Conservation (phyloP, 2,797 vertebrate species). For the Rhyacichthys aspro region DNA sequence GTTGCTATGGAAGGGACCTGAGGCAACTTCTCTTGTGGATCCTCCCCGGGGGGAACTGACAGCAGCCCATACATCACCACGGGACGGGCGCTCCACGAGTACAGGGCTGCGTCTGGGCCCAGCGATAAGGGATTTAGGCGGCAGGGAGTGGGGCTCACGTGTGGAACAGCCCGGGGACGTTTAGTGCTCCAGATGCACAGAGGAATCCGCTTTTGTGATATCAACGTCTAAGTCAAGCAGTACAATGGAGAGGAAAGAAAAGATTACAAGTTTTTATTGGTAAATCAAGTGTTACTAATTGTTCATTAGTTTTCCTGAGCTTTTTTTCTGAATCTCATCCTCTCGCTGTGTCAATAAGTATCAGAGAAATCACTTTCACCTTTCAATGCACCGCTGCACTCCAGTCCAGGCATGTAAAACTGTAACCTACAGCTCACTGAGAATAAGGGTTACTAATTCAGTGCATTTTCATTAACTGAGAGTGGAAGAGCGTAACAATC, state of each 20-base stretch:
- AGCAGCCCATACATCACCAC: slow-evolving; percentile 69
- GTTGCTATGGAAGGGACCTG: slow-evolving; percentile 58
- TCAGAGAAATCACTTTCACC: slow-evolving; percentile 25
- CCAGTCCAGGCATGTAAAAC: slow-evolving; percentile 9
- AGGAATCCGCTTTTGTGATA: slow-evolving; percentile 27
- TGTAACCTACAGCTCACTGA: slow-evolving; percentile 10
- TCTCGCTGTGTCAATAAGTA: slow-evolving; percentile 12
- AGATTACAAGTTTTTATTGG: no score
- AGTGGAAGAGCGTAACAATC: no score
- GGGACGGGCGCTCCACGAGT: slow-evolving; percentile 46
- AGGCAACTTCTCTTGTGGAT: slow-evolving; percentile 57
- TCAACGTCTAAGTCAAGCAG: slow-evolving; percentile 6
- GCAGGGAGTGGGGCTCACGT: slow-evolving; percentile 29
- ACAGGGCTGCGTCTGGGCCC: slow-evolving; percentile 54
- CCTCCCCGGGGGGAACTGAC: slow-evolving; percentile 55
- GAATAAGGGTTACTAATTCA: no score
- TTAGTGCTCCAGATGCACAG: slow-evolving; percentile 22
- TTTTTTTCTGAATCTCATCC: slow-evolving; percentile 5
- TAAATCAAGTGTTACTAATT: slow-evolving; percentile 7
- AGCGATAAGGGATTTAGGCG: slow-evolving; percentile 57
- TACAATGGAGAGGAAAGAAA: background rate
- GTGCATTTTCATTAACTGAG: no score
- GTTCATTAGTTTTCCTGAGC: slow-evolving; percentile 6
- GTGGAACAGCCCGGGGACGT: slow-evolving; percentile 33
- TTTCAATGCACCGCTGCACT: slow-evolving; percentile 25